Evolutionary conservation across 2,888 invertebrate genomes (phyloP).

Genomic region (Dyspetes luteomarginatus): DNA sequence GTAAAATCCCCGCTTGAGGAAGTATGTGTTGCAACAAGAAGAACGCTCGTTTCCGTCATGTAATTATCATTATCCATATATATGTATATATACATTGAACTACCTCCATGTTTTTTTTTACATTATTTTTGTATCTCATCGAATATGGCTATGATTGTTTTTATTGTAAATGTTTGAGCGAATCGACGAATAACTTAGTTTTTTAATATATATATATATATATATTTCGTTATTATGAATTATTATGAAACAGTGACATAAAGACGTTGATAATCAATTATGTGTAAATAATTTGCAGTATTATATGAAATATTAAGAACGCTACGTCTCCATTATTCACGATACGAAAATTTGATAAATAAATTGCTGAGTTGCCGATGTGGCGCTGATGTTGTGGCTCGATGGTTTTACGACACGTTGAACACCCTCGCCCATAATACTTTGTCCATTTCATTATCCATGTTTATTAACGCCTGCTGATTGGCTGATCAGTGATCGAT

Average conservation of each 20-base stretch:
- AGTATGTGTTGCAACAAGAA: constrained; percentile 34
- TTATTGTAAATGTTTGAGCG: not conserved
- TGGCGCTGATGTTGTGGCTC: not conserved
- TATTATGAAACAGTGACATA: too few relatives aligned
- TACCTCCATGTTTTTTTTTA: not conserved
- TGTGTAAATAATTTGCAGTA: not conserved
- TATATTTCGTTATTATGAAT: not conserved
- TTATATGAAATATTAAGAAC: not conserved
- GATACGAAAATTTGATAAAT: constrained; percentile 32
- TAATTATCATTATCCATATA: not conserved
- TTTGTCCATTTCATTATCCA: constrained; percentile 73
- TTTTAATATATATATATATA: not conserved
- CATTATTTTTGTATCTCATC: not conserved
- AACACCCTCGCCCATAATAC: constrained; percentile 58
- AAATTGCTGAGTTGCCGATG: constrained; percentile 39
- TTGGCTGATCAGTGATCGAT: constrained; percentile 76
- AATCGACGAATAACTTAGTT: not conserved
- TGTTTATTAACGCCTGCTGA: constrained; percentile 73
- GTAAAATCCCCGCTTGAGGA: constrained; percentile 67
- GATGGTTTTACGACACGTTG: constrained; percentile 25
- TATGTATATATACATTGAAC: not conserved
- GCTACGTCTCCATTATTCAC: not conserved
- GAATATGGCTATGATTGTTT: not conserved
- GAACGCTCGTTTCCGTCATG: not conserved
- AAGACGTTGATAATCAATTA: not conserved